phyloP scores from a whole-genome alignment of 2,888 invertebrate species.

The Octonoba sinensis region DNA sequence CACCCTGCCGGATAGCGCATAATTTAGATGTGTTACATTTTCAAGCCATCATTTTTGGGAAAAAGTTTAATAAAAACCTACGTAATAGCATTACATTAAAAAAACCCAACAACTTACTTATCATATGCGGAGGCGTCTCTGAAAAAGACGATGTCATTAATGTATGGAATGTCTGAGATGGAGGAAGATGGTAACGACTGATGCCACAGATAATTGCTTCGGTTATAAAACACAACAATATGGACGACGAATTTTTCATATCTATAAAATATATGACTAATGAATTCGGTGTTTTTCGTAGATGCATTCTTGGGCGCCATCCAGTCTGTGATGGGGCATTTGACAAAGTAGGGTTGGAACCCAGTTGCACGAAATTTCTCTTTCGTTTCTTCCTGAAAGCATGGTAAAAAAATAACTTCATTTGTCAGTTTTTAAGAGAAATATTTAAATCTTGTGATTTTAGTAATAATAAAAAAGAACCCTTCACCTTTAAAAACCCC shows the following conservation, averaged over 20 bases:
- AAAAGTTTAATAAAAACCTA: no score
- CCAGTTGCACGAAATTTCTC: constrained; percentile 4
- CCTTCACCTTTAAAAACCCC: no score
- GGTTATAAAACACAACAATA: constrained; percentile 31
- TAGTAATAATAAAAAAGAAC: no score
- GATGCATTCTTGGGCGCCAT: constrained; percentile 8
- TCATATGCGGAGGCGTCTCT: constrained; percentile 28
- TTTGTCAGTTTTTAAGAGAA: no score
- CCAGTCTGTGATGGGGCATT: constrained; percentile 5
- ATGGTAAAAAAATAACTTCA: no score
- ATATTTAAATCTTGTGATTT: no score
- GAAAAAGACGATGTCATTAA: constrained; percentile 6
- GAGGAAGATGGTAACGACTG: background rate
- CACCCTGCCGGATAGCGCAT: no score
- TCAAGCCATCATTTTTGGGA: no score
- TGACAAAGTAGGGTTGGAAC: constrained; percentile 11
- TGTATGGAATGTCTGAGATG: background rate
- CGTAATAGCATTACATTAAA: no score
- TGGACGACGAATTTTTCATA: constrained; percentile 11
- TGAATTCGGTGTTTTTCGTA: background rate
- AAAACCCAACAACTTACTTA: constrained; percentile 18
- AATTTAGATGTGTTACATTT: no score
- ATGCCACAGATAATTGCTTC: constrained; percentile 42
- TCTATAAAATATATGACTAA: constrained; percentile 26
- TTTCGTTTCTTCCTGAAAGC: constrained; percentile 4